Percentiles rank a stretch among this genome's conserved stretches.
phyloP scores from a whole-genome alignment of 1,140 invertebrate species.

The Cotesia typhae region DNA sequence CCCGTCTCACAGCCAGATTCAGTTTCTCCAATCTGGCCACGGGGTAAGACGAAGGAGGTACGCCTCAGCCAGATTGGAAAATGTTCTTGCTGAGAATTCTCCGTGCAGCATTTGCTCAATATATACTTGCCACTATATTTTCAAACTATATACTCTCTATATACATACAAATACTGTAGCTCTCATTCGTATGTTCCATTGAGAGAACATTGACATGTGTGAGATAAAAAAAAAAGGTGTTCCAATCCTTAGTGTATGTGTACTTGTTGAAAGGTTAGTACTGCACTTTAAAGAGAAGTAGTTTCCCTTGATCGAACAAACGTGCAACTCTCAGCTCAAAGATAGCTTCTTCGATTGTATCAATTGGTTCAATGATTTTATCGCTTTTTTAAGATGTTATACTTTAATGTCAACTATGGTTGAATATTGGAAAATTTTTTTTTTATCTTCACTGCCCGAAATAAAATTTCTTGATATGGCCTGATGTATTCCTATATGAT shows the following conservation, averaged over 20 bases:
- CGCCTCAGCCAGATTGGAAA: slow-evolving; percentile 55
- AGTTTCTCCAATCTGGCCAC: slow-evolving; percentile 58
- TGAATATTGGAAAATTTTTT: background rate
- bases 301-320: slow-evolving; percentile 20
- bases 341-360: slow-evolving; percentile 9
- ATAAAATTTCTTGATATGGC: too few relatives aligned
- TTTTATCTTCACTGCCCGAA: background rate
- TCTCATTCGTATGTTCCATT: background rate
- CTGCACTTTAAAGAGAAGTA: slow-evolving; percentile 12
- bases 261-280: slow-evolving; percentile 37
- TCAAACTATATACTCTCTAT: background rate
- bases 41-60: slow-evolving; percentile 33
- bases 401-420: too few relatives aligned
- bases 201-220: background rate
- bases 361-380: slow-evolving; percentile 8
- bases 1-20: slow-evolving; percentile 46
- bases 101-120: slow-evolving; percentile 33
- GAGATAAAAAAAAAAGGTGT: slow-evolving; percentile 3
- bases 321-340: background rate
- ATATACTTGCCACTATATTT: slow-evolving; percentile 23
- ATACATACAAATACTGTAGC: background rate
- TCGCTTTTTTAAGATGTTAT: background rate
- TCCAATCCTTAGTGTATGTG: slow-evolving; percentile 14
- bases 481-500: too few relatives aligned
- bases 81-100: slow-evolving; percentile 55